Evolutionary conservation across 1,140 invertebrate genomes (phyloP).

Genomic region (Leptinotarsa defecta): DNA sequence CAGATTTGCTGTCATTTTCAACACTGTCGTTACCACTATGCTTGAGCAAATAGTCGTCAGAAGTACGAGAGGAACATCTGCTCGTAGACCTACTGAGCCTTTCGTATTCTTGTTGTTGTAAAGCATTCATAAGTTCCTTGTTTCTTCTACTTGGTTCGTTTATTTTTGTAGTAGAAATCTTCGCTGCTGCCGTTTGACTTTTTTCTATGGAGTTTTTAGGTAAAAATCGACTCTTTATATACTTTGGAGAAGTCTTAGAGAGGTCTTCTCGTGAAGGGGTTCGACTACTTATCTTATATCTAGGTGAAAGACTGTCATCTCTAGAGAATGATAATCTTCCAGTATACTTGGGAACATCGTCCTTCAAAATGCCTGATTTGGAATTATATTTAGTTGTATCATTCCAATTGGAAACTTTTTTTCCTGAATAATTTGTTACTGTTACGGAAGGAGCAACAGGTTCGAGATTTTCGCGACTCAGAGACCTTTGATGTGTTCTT

Average conservation of each 20-base stretch:
- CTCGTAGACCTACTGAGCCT: slow-evolving; percentile 43
- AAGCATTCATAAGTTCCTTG: slow-evolving; percentile 49
- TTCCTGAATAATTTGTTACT: slow-evolving; percentile 46
- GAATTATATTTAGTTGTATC: slow-evolving; percentile 31
- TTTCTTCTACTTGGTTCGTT: slow-evolving; percentile 53
- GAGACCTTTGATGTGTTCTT: slow-evolving; percentile 43
- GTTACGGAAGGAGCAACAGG: slow-evolving; percentile 42
- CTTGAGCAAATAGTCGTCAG: slow-evolving; percentile 37
- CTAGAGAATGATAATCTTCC: slow-evolving; percentile 25
- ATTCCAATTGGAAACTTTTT: slow-evolving; percentile 33
- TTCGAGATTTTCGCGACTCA: slow-evolving; percentile 49
- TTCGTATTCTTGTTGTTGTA: slow-evolving; percentile 48
- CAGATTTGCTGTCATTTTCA: background rate
- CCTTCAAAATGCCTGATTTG: slow-evolving; percentile 34
- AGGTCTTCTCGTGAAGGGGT: slow-evolving; percentile 48
- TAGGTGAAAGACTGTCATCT: slow-evolving; percentile 36
- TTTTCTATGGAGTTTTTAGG: slow-evolving; percentile 55
- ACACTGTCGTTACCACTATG: background rate
- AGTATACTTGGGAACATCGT: slow-evolving; percentile 30
- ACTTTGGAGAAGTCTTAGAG: slow-evolving; percentile 48
- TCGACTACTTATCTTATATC: slow-evolving; percentile 41
- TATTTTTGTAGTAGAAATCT: slow-evolving; percentile 44
- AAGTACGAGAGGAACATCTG: slow-evolving; percentile 46
- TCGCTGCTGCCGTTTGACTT: slow-evolving; percentile 51
- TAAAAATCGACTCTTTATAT: slow-evolving; percentile 54